Conservation (phyloP, 2,113 vertebrate species). For the Nibea coibor region DNA sequence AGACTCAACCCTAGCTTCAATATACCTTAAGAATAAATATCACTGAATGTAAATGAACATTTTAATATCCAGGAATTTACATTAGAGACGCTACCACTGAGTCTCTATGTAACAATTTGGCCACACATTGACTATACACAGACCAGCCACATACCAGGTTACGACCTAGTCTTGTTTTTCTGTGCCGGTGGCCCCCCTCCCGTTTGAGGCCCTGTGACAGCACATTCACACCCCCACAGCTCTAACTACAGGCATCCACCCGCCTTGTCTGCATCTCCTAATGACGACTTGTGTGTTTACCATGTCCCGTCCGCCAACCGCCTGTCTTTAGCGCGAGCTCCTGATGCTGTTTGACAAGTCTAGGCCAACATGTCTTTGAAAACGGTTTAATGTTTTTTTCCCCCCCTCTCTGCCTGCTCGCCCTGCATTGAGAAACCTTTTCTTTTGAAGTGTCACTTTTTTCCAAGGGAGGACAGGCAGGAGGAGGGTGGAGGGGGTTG, state of each 20-base stretch:
- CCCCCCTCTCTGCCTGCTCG: constrained; percentile 1
- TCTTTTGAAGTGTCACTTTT: constrained; percentile 72
- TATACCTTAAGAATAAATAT: not conserved
- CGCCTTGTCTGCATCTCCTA: constrained; percentile 15
- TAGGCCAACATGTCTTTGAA: constrained; percentile 62
- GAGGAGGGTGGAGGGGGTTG: constrained; percentile 13
- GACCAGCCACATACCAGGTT: not conserved
- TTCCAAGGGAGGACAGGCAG: constrained; percentile 21
- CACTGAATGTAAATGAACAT: not conserved
- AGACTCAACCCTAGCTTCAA: not conserved
- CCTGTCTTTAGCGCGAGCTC: constrained; percentile 30
- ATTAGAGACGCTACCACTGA: not conserved
- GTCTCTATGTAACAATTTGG: not conserved
- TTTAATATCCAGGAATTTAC: not conserved
- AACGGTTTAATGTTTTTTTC: constrained; percentile 53
- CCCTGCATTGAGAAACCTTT: constrained; percentile 38
- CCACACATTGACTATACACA: not conserved
- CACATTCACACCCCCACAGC: constrained; percentile 19
- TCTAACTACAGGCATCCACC: constrained; percentile 24
- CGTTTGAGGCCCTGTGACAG: constrained; percentile 18
- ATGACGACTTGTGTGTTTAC: constrained; percentile 36
- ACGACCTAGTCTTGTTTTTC: not conserved
- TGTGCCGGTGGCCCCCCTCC: not conserved
- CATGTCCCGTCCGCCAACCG: constrained; percentile 16
- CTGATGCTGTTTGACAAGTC: constrained; percentile 70